Conservation (phyloP, 1,140 invertebrate genomes). For the Ceratina japonica region DNA sequence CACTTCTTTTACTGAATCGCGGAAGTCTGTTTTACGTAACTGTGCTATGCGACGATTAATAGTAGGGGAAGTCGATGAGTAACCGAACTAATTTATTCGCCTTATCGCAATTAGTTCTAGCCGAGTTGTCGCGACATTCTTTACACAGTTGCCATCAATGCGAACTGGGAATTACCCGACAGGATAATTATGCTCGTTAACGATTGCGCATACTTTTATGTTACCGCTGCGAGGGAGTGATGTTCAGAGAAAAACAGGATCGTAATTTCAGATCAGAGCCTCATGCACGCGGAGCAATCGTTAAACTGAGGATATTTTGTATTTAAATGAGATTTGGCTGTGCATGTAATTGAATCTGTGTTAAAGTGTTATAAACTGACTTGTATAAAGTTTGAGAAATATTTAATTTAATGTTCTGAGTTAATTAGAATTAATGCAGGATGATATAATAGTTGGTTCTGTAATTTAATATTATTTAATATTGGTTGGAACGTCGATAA, state of each 20-base stretch:
- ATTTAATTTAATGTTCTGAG: too few species aligned
- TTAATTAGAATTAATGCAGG: too few species aligned
- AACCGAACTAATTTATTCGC: slow-evolving; percentile 38
- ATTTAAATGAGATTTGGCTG: too few species aligned
- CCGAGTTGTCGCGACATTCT: slow-evolving; percentile 35
- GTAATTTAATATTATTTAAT: too few species aligned
- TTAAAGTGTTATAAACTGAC: too few species aligned
- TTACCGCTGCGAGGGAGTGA: neutral
- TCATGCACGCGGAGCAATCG: neutral
- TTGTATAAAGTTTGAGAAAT: too few species aligned
- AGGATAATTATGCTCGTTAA: slow-evolving; percentile 2
- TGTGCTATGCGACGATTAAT: slow-evolving; percentile 41
- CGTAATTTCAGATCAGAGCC: neutral
- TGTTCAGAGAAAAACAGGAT: neutral
- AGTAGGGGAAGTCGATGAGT: slow-evolving; percentile 53
- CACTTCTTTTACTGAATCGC: slow-evolving; percentile 43
- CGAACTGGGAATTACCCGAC: too few species aligned
- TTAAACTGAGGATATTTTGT: too few species aligned
- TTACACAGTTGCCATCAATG: slow-evolving; percentile 5
- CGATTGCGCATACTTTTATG: neutral
- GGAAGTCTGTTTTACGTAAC: slow-evolving; percentile 45
- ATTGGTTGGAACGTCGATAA: too few species aligned
- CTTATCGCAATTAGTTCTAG: slow-evolving; percentile 58
- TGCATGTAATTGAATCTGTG: too few species aligned
- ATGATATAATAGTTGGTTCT: too few species aligned